phyloP scores from a whole-genome alignment of 2,888 invertebrate species.

The Spialia ferax region DNA sequence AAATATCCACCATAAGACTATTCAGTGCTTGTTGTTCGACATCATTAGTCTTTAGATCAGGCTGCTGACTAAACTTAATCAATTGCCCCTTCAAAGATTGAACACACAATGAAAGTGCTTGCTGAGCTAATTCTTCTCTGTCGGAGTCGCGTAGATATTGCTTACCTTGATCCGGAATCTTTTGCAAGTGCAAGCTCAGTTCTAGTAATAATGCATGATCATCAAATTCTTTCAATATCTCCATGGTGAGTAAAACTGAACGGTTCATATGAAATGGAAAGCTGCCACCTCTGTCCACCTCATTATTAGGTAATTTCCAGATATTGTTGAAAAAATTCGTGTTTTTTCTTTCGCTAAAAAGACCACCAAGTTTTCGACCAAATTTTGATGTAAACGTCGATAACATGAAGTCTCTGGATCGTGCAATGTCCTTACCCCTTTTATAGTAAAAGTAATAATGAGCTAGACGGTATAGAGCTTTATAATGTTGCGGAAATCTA shows the following conservation, averaged over 20 bases:
- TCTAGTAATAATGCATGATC: conserved; percentile 94
- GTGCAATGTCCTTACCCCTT: conserved; percentile 88
- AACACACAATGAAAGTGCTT: conserved; percentile 91
- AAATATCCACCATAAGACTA: conserved; percentile 86
- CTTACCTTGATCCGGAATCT: conserved; percentile 95
- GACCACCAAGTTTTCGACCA: conserved; percentile 90
- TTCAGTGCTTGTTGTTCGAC: conserved; percentile 80
- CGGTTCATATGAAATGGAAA: conserved; percentile 97
- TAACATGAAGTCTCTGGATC: conserved; percentile 90
- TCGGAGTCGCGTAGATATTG: conserved; percentile 95
- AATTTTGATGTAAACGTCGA: conserved; percentile 89
- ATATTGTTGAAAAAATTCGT: conserved; percentile 97
- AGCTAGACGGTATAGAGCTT: conserved; percentile 95
- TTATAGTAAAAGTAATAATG: conserved; percentile 93
- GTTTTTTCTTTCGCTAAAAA: conserved; percentile 94
- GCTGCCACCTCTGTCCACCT: conserved; percentile 97
- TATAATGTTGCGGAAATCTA: conserved; percentile 96
- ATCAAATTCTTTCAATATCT: conserved; percentile 92
- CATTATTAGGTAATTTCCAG: conserved; percentile 96
- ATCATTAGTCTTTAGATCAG: conserved; percentile 75
- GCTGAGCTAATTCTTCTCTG: conserved; percentile 92
- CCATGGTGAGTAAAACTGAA: conserved; percentile 93
- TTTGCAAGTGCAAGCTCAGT: conserved; percentile 91
- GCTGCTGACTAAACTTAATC: conserved; percentile 81
- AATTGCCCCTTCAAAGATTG: conserved; percentile 90